Conservation (phyloP, 2,888 invertebrate genomes). For the Blastobasis adustella region DNA sequence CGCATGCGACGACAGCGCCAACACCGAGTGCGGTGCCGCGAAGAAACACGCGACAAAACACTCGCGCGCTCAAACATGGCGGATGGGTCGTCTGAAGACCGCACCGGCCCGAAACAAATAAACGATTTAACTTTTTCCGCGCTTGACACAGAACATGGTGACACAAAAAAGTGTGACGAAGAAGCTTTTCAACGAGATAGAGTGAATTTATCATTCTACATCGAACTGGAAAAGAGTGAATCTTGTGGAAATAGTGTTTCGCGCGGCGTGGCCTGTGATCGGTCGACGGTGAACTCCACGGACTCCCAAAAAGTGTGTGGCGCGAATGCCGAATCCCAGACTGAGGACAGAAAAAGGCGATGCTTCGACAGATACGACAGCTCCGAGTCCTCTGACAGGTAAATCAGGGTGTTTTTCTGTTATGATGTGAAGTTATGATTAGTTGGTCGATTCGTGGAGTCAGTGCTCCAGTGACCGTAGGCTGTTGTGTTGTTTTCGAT, state of each 20-base stretch:
- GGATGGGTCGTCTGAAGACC: conserved; percentile 83
- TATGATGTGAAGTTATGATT: conserved; percentile 21
- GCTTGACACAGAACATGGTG: conserved; percentile 64
- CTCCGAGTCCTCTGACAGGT: conserved; percentile 96
- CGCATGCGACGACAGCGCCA: conserved; percentile 53
- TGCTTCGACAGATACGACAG: conserved; percentile 95
- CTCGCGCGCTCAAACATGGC: conserved; percentile 87
- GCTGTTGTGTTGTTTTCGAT: conserved; percentile 61
- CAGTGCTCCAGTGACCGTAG: conserved; percentile 73
- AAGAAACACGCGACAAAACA: conserved; percentile 66
- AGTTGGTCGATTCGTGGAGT: conserved; percentile 28
- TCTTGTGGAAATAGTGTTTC: conserved; percentile 73
- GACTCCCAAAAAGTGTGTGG: conserved; percentile 57
- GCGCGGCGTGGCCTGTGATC: conserved; percentile 62
- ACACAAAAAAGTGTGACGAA: conserved; percentile 73
- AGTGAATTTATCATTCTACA: conserved; percentile 67
- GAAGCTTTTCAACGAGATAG: conserved; percentile 51
- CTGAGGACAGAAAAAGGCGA: conserved; percentile 84
- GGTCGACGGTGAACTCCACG: conserved; percentile 42
- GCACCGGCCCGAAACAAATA: conserved; percentile 74
- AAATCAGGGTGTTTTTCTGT: conserved; percentile 45
- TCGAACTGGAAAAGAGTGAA: conserved; percentile 66
- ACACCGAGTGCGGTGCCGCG: conserved; percentile 42
- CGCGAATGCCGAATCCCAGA: conserved; percentile 42
- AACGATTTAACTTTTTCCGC: conserved; percentile 73